Base-by-base conservation (phyloP, 2,113 vertebrate genomes). In the Hiodon alosoides region DNA sequence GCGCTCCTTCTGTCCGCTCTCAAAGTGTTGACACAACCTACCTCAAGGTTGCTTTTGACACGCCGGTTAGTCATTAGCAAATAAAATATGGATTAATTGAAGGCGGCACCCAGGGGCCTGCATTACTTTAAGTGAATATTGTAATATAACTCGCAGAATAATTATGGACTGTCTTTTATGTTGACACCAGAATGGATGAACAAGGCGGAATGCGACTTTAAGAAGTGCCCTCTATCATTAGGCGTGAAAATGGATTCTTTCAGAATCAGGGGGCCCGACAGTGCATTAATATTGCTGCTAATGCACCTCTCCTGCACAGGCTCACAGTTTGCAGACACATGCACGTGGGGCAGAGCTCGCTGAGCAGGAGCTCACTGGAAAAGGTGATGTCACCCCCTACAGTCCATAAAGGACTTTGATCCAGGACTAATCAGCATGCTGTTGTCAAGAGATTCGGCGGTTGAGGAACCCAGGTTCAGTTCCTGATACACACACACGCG, bases 51-150 rank as follows among this genome's bases (percentile, higher is more conserved):
- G 88, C 78, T 90, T 90, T 92, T 88, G 90, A 90, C 87, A 31
- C 31, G 31, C 90, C 87, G 83, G 82, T 87, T 88, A 90, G 89
- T 94, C 91, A 94, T 94, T 95, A 94, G 81, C 88, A 89, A 90
- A 93, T 93, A 92, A 95, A 93, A 94, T 91, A 94, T 90, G 80
- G 86, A 87, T 92, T 94, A 92, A 94, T 89, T 92, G 89, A 90
- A 91, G 90, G 86, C 89, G 90, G 91, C 87, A 92, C 90, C 91
- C 90, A 92, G 92, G 85, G 89, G 81, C 88, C 86, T 91, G 86
- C 88, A 92, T 93, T 91, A 92, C 92, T 93, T 93, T 94, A 94
- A 94, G 91, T 92, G 92, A 95, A 90, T 84, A 84, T 78, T 88
- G 83, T 89, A 92, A 94, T 92, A 91, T 89, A 92, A 91, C 89